These are phyloP conservation scores for Dinoponera quadriceps DNA, from an alignment of 1,140 invertebrate species.

Conservation along the genomic window DNA sequence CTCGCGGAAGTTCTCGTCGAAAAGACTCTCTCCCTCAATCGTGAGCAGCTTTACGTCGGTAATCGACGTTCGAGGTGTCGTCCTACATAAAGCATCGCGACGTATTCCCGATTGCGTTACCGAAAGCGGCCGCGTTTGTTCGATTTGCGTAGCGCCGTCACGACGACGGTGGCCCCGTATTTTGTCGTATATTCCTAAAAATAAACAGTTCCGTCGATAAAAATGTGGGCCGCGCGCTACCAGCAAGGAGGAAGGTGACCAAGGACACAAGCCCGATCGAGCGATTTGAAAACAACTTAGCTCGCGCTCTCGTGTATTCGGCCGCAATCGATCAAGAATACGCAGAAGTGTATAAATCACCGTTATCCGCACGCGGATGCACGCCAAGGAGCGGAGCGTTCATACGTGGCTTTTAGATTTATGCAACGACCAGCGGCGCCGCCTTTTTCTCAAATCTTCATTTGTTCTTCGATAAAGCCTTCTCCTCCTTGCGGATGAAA, in stretches of 20 bases:
- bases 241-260: slow-evolving; percentile 55
- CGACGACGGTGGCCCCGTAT: background rate
- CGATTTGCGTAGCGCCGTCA: background rate
- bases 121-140: background rate
- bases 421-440: too few relatives aligned
- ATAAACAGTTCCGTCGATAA: slow-evolving; percentile 69
- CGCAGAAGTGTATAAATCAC: too few relatives aligned
- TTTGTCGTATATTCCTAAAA: slow-evolving; percentile 66
- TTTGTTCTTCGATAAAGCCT: too few relatives aligned
- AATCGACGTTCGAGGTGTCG: background rate
- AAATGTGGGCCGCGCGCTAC: slow-evolving; percentile 65
- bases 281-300: slow-evolving; percentile 59
- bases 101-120: background rate
- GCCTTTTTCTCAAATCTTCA: too few relatives aligned
- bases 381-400: too few relatives aligned
- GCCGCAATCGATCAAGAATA: background rate
- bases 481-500: too few relatives aligned
- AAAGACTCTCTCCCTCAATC: too few relatives aligned
- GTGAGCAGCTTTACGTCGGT: too few relatives aligned
- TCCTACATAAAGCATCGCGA: background rate
- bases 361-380: too few relatives aligned
- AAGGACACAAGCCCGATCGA: slow-evolving; percentile 66
- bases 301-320: slow-evolving; percentile 8
- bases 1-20: too few relatives aligned
- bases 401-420: too few relatives aligned